phyloP scores from a whole-genome alignment of 2,888 invertebrate species.

The Ganaspis brasiliensis region DNA sequence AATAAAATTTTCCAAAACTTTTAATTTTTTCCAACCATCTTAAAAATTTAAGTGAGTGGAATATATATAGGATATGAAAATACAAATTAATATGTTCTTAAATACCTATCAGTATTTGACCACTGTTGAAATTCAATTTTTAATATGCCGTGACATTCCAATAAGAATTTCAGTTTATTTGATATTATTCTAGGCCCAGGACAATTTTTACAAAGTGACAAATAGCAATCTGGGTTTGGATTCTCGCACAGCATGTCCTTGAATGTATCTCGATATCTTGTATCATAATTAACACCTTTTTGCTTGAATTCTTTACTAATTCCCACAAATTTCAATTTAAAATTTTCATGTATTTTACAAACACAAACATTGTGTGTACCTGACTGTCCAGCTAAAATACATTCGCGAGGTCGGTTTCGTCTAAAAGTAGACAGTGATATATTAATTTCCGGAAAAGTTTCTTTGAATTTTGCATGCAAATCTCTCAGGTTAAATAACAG shows the following conservation, averaged over 20 bases:
- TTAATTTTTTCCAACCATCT: too few species aligned
- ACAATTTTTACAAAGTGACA: background rate
- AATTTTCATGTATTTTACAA: conserved; percentile 42
- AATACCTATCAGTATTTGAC: background rate
- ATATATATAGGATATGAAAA: too few species aligned
- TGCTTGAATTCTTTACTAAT: conserved; percentile 42
- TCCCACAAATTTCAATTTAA: background rate
- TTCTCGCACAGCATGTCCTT: background rate
- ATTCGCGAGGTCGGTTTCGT: conserved; percentile 24
- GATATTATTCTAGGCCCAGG: background rate
- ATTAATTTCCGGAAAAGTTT: conserved; percentile 30
- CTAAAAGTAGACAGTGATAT: conserved; percentile 44
- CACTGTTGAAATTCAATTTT: background rate
- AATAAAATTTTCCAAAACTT: too few species aligned
- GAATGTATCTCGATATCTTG: background rate
- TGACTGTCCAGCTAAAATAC: conserved; percentile 19
- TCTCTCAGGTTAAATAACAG: conserved; percentile 32
- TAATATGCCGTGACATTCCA: background rate
- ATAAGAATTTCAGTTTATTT: background rate
- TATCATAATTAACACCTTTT: background rate
- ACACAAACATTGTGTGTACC: conserved; percentile 40
- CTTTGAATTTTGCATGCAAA: conserved; percentile 28
- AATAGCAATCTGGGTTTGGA: background rate
- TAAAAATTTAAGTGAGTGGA: too few species aligned
- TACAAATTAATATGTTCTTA: background rate